Conservation (phyloP, 2,797 vertebrate species). For the Columba guinea region DNA sequence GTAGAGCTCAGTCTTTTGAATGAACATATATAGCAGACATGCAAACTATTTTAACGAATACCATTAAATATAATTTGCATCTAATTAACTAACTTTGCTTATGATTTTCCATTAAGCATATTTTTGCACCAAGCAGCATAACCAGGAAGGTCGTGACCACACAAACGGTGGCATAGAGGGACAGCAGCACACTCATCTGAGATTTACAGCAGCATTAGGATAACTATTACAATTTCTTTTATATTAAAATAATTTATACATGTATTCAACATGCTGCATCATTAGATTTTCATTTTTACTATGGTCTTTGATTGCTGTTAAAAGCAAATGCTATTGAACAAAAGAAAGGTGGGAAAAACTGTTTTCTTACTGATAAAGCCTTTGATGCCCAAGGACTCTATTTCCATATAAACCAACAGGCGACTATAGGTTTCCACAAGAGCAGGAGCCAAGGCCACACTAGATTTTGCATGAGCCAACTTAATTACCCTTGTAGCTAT, state of each 20-base stretch:
- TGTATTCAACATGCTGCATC: background rate
- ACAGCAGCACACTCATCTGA: background rate
- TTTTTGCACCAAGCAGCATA: background rate
- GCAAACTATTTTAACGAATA: background rate
- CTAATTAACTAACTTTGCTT: background rate
- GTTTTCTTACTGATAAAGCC: slow-evolving; percentile 95
- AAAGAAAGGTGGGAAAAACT: background rate
- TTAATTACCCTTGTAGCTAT: slow-evolving; percentile 98
- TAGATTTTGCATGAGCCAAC: slow-evolving; percentile 96
- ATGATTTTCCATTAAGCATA: background rate
- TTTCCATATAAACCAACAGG: slow-evolving; percentile 99
- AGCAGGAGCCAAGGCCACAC: slow-evolving; percentile 92
- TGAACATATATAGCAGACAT: background rate
- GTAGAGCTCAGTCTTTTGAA: background rate
- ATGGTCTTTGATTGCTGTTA: background rate
- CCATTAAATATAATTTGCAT: background rate
- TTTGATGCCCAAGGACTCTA: slow-evolving; percentile 98
- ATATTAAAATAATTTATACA: background rate
- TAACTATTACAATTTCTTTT: background rate
- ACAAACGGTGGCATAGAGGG: background rate
- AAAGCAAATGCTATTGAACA: background rate
- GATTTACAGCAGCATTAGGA: background rate
- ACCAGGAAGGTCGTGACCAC: background rate
- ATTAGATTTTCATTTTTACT: background rate
- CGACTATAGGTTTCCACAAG: slow-evolving; percentile 98